Evolutionary conservation across 2,113 vertebrate species (phyloP), one percentile per base, ranked within the genome.

Genomic region (Orientallactaga bullata): DNA sequence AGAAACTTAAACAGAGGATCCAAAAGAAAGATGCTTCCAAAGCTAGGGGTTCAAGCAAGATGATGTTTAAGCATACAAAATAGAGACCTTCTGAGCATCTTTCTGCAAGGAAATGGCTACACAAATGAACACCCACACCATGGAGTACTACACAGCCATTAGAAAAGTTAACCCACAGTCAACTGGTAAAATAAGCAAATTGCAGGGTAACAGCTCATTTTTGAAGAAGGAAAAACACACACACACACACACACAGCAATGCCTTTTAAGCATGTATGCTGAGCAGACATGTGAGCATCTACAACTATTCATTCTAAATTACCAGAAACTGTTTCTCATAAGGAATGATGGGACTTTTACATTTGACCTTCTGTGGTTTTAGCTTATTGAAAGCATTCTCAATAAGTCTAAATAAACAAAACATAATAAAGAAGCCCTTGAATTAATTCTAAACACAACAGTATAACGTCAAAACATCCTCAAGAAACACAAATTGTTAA

Each of bases 391-490:
- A 88, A 91, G 9, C 37, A 92, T 69, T 93, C 69, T 42, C 16
- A 71, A 8, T 80, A 89, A 80, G 47, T 79, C 28, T 87, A 88
- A 90, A 58, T 55, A 94, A 85, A 65, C 35, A 81, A 72, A 86
- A 84, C n/a, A n/a, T n/a, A n/a, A 58, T 66, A 89, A 89, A 90
- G 61, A 87, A 73, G 23, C 1, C 6, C 26, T 58, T 60, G 9
- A 78, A 61, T 82, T 77, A 77, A 84, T 61, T 17, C 3, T 65
- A 93, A 82, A 15, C 5, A 93, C 60, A 92, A 87, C 55, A 30
- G 61, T 23, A 71, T 15, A 78, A 65, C 68, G 30, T 82, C 30
- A 89, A 65, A 85, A 73, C 81, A 23, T 87, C 61, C 42, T 90
- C 71, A 81, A 89, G 77, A 88, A 91, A 39, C 0, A 30, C 1